Evolutionary conservation across 2,888 invertebrate genomes (phyloP).

Genomic region (Strigamia maritima): DNA sequence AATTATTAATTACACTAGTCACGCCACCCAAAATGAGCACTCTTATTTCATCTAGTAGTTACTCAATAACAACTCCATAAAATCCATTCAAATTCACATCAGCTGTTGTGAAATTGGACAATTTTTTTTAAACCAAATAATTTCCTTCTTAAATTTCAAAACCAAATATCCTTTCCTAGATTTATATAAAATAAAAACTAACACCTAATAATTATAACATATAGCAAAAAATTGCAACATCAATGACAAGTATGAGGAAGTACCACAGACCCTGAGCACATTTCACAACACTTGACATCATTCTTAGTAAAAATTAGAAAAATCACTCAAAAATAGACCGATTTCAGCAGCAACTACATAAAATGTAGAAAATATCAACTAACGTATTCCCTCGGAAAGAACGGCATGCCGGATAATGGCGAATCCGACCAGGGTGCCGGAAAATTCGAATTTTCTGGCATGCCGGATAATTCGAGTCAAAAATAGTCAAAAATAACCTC

Average conservation of each 20-base stretch:
- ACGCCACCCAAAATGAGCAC: background rate
- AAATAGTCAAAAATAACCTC: too few relatives aligned
- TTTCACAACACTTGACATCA: background rate
- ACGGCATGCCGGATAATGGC: too few relatives aligned
- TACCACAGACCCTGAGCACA: background rate
- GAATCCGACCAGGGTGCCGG: too few relatives aligned
- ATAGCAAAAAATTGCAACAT: background rate
- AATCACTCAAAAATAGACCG: too few relatives aligned
- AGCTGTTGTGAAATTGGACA: too few relatives aligned
- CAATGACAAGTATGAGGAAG: background rate
- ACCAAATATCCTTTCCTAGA: background rate
- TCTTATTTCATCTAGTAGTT: background rate
- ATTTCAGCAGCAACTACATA: too few relatives aligned
- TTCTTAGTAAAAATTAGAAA: background rate
- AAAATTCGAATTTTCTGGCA: too few relatives aligned
- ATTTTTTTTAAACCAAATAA: too few relatives aligned
- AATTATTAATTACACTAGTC: background rate
- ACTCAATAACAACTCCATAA: background rate
- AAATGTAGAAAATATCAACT: too few relatives aligned
- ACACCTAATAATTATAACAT: background rate
- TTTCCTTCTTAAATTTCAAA: background rate
- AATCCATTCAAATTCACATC: too few relatives aligned
- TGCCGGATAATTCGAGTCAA: too few relatives aligned
- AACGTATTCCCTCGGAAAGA: too few relatives aligned
- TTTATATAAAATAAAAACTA: background rate